Conservation (phyloP, 2,797 vertebrate species). For the Chelon auratus region DNA sequence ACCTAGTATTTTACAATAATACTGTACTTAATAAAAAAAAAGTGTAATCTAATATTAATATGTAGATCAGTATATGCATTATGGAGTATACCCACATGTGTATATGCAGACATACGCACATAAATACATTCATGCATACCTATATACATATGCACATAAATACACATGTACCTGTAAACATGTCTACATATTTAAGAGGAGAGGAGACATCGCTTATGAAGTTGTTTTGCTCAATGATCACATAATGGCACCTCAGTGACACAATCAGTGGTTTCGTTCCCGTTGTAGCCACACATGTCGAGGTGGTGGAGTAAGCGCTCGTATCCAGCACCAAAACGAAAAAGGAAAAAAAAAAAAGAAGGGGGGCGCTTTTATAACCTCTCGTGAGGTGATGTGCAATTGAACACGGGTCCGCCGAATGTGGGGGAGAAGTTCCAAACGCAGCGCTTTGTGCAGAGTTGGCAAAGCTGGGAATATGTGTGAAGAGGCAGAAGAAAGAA, state of each 20-base stretch:
- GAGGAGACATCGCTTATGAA: conserved; percentile 23
- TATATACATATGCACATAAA: too few species aligned
- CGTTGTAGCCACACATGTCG: conserved; percentile 2
- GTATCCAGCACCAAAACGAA: background rate
- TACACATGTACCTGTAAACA: too few species aligned
- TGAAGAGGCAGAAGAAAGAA: conserved; percentile 32
- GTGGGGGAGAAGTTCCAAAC: conserved; percentile 2
- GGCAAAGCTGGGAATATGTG: conserved; percentile 11
- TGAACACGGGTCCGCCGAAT: background rate
- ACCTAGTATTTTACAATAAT: background rate
- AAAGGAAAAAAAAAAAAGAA: background rate
- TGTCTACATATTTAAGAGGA: too few species aligned
- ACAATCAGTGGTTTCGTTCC: background rate
- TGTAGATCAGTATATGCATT: too few species aligned
- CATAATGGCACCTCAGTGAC: background rate
- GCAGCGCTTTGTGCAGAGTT: conserved; percentile 3
- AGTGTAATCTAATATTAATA: too few species aligned
- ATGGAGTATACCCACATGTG: too few species aligned
- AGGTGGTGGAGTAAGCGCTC: background rate
- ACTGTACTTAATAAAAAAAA: too few species aligned
- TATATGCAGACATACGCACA: too few species aligned
- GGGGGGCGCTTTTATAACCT: background rate
- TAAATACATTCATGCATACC: too few species aligned
- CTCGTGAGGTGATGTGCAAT: background rate
- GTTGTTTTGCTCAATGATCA: conserved; percentile 30